Evolutionary conservation across 2,113 vertebrate genomes (phyloP).

Genomic region (Scomber scombrus): DNA sequence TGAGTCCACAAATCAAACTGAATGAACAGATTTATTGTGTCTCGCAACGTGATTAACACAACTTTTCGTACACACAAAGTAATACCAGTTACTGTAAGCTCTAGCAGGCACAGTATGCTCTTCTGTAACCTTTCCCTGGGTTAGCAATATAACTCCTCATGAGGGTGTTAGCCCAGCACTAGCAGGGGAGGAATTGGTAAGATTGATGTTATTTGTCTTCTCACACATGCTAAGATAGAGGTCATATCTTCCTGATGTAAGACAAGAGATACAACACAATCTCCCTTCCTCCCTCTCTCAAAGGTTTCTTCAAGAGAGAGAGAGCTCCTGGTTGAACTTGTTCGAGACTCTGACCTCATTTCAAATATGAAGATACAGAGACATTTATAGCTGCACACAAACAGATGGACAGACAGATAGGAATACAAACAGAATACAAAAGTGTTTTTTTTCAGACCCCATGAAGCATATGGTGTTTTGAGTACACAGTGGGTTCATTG

Average conservation of each 20-base stretch:
- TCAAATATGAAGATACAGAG: constrained; percentile 48
- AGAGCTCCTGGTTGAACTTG: constrained; percentile 31
- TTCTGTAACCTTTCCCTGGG: constrained; percentile 33
- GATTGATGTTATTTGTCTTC: constrained; percentile 58
- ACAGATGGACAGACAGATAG: constrained; percentile 69
- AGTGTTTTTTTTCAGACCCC: constrained; percentile 34
- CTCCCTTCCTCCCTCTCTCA: not conserved
- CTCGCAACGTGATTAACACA: not conserved
- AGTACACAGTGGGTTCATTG: not conserved
- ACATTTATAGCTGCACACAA: constrained; percentile 51
- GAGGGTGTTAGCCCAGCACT: constrained; percentile 29
- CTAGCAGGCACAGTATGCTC: constrained; percentile 4
- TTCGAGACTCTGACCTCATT: constrained; percentile 60
- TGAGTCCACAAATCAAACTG: not conserved
- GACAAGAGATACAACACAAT: constrained; percentile 39
- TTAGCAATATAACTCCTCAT: constrained; percentile 52
- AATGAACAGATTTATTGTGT: not conserved
- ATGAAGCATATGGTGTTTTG: constrained; percentile 48
- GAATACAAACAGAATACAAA: not conserved
- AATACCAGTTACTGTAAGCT: constrained; percentile 27
- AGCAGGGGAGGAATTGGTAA: constrained; percentile 30
- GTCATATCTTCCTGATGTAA: constrained; percentile 60
- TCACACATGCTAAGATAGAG: constrained; percentile 59
- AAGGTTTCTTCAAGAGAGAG: not conserved
- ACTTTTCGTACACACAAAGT: not conserved